phyloP scores from a whole-genome alignment of 2,797 vertebrate species.

The Peromyscus nudipes region DNA sequence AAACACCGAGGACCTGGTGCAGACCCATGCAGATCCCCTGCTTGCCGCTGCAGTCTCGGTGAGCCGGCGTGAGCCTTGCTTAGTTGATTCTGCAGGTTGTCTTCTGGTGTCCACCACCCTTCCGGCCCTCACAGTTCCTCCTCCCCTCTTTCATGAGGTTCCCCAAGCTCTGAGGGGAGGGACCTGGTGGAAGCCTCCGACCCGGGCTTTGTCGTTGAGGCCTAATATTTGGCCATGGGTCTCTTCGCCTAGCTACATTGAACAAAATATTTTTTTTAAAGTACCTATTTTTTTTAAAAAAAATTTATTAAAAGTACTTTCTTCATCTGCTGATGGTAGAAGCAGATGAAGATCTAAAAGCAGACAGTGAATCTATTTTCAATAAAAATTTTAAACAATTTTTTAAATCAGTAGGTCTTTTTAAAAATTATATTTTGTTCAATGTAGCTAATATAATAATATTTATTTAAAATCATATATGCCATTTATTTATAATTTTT shows the following conservation, averaged over 20 bases:
- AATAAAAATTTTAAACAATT: not conserved
- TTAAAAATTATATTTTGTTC: slow-evolving; percentile 11
- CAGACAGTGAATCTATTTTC: not conserved
- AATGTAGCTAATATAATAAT: not conserved
- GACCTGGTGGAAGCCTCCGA: not conserved
- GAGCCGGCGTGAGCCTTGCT: not conserved
- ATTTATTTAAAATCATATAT: not conserved
- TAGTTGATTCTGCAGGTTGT: not conserved
- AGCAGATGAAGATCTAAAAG: not conserved
- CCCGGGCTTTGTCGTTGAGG: not conserved
- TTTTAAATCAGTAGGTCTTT: not conserved
- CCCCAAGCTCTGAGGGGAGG: too few species aligned
- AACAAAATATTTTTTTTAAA: not conserved
- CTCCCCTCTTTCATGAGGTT: not conserved
- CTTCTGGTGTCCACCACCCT: not conserved
- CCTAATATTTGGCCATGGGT: not conserved
- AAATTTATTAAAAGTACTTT: not conserved
- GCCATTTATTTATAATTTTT: not conserved
- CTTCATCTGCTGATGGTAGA: not conserved
- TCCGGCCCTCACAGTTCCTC: not conserved
- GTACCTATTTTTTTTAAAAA: not conserved
- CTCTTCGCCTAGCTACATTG: not conserved
- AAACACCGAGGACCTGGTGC: not conserved
- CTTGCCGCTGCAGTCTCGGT: not conserved
- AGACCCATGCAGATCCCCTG: not conserved